phyloP scores from a whole-genome alignment of 1,140 invertebrate species.

The Epicauta chinensis region DNA sequence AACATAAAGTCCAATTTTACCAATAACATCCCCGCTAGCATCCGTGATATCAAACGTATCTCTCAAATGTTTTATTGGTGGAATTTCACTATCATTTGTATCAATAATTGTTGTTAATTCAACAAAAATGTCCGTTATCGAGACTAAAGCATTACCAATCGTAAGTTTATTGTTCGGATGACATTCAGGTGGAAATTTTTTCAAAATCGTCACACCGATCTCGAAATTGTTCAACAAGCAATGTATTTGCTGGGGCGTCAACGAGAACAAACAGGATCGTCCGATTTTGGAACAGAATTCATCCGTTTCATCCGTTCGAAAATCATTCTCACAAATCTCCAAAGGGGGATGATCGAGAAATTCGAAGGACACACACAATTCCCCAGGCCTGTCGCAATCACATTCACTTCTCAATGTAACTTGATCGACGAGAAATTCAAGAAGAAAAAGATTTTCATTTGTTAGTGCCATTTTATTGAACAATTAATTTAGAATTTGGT shows the following conservation, averaged over 20 bases:
- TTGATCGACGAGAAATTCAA: conserved; percentile 51
- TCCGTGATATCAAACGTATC: conserved; percentile 50
- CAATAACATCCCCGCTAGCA: conserved; percentile 43
- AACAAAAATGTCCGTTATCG: conserved; percentile 34
- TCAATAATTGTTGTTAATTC: conserved; percentile 32
- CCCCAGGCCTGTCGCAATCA: conserved; percentile 27
- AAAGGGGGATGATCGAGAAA: conserved; percentile 47
- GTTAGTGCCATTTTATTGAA: conserved; percentile 40
- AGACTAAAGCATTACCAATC: conserved; percentile 34
- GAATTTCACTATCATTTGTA: conserved; percentile 12
- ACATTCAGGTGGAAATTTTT: conserved; percentile 34
- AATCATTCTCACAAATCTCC: conserved; percentile 50
- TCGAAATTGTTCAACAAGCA: conserved; percentile 40
- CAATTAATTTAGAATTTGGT: conserved; percentile 1
- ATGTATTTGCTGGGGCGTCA: conserved; percentile 37
- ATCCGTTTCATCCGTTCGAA: conserved; percentile 31
- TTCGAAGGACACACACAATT: conserved; percentile 48
- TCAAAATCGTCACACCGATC: conserved; percentile 42
- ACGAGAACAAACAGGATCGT: conserved; percentile 50
- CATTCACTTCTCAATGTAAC: conserved; percentile 40
- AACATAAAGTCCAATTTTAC: conserved; percentile 50
- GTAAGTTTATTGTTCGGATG: conserved; percentile 33
- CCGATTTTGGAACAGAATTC: conserved; percentile 44
- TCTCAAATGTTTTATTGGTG: conserved; percentile 45
- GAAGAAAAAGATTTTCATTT: conserved; percentile 49